phyloP scores from a whole-genome alignment of 2,797 vertebrate species.

The Sarcophilus harrisii region DNA sequence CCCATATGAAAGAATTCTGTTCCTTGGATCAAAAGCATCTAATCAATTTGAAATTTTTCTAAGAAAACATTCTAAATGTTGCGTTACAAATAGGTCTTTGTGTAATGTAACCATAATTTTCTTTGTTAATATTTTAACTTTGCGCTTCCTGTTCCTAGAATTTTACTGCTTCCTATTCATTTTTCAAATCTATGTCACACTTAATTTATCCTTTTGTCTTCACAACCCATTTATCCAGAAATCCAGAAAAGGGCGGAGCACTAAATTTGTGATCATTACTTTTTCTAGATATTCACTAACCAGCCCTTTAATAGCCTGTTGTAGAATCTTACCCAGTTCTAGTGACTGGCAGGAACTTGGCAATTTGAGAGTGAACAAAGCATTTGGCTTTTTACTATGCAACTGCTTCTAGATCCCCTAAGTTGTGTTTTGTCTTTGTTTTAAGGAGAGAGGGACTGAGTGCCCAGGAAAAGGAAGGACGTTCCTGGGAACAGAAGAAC shows the following conservation, averaged over 20 bases:
- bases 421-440: neutral
- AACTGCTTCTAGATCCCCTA: neutral
- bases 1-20: neutral
- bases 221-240: neutral
- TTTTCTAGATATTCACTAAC: neutral
- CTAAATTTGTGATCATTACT: neutral
- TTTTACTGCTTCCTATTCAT: neutral
- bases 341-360: neutral
- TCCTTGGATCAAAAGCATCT: neutral
- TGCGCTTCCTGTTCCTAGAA: neutral
- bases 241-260: neutral
- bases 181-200: neutral
- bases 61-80: neutral
- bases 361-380: neutral
- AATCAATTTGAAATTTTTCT: neutral
- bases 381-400: neutral
- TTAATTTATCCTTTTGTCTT: neutral
- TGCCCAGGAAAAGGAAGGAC: neutral
- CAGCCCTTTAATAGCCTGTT: neutral
- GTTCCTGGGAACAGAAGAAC: neutral
- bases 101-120: neutral
- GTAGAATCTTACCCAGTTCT: neutral
- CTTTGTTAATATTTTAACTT: neutral
- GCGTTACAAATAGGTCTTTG: neutral
- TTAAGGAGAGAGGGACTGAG: neutral